Conservation (phyloP, 2,888 invertebrate species). For the Drosophila macrospina region DNA sequence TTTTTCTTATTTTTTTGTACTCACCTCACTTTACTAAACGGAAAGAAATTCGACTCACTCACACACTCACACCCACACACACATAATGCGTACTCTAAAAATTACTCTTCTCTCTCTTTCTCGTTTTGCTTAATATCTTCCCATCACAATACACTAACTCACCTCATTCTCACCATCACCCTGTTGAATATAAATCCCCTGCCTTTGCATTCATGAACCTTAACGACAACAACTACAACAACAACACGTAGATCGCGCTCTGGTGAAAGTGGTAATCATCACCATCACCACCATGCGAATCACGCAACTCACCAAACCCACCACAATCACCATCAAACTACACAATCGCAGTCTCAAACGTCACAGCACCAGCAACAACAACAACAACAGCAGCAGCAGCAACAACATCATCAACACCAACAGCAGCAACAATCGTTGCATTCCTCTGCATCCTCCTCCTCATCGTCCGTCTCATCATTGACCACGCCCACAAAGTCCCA, state of each 20-base stretch:
- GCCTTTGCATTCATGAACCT: conserved; percentile 10
- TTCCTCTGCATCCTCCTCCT: conserved; percentile 24
- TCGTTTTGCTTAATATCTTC: conserved; percentile 65
- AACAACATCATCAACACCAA: conserved; percentile 55
- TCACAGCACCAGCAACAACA: conserved; percentile 48
- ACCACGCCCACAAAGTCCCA: conserved; percentile 64
- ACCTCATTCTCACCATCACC: conserved; percentile 11
- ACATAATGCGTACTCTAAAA: conserved; percentile 39
- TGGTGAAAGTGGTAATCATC: conserved; percentile 76
- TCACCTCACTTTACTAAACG: neutral
- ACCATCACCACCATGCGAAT: conserved; percentile 64
- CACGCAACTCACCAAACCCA: conserved; percentile 64
- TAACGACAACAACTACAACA: conserved; percentile 9
- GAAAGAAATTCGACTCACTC: conserved; percentile 6
- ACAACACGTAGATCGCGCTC: conserved; percentile 78
- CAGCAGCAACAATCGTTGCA: conserved; percentile 59
- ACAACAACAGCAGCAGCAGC: conserved; percentile 44
- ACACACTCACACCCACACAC: conserved; percentile 8
- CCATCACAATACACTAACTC: conserved; percentile 34
- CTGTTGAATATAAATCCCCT: conserved; percentile 10
- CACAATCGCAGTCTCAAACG: conserved; percentile 45
- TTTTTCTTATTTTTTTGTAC: neutral
- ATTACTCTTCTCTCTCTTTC: conserved; percentile 44
- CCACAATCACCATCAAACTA: conserved; percentile 55
- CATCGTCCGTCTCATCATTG: conserved; percentile 37